These are phyloP conservation scores for Molanna angustata DNA, from an alignment of 2,888 invertebrate species.

Conservation along the genomic window DNA sequence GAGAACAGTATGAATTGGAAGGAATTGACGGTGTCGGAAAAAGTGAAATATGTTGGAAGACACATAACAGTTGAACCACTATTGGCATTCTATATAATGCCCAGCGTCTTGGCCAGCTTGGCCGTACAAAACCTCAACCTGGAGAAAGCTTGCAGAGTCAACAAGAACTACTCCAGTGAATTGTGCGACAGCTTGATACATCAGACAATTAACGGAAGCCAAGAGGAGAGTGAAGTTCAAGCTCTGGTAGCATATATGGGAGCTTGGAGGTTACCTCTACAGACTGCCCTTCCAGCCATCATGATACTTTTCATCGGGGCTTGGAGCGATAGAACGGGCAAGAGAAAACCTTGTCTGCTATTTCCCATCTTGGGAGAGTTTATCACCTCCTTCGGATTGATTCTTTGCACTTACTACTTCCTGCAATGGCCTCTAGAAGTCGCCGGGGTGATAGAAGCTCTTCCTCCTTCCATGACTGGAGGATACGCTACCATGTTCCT, in stretches of 20 bases:
- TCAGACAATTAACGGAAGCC: slow-evolving; percentile 42
- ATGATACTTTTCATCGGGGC: slow-evolving; percentile 58
- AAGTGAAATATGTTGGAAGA: slow-evolving; percentile 38
- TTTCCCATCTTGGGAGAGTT: slow-evolving; percentile 57
- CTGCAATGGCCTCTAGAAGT: slow-evolving; percentile 55
- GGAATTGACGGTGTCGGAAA: slow-evolving; percentile 44
- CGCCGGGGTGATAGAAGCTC: slow-evolving; percentile 53
- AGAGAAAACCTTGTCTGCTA: slow-evolving; percentile 56
- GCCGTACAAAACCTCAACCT: slow-evolving; percentile 54
- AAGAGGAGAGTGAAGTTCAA: slow-evolving; percentile 46
- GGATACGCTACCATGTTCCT: slow-evolving; percentile 56
- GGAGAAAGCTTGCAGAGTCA: slow-evolving; percentile 57
- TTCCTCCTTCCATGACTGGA: slow-evolving; percentile 58
- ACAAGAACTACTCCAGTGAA: slow-evolving; percentile 49
- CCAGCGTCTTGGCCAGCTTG: slow-evolving; percentile 45
- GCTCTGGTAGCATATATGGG: slow-evolving; percentile 52
- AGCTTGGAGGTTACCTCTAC: slow-evolving; percentile 54
- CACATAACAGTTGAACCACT: slow-evolving; percentile 75
- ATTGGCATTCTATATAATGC: slow-evolving; percentile 68
- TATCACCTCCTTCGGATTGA: slow-evolving; percentile 49
- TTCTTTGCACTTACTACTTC: slow-evolving; percentile 55
- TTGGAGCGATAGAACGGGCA: slow-evolving; percentile 60
- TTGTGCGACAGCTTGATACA: slow-evolving; percentile 48
- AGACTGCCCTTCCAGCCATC: slow-evolving; percentile 56
- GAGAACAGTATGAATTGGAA: no score